Conservation (phyloP, 2,888 invertebrate genomes). For the Anarsia innoxiella region DNA sequence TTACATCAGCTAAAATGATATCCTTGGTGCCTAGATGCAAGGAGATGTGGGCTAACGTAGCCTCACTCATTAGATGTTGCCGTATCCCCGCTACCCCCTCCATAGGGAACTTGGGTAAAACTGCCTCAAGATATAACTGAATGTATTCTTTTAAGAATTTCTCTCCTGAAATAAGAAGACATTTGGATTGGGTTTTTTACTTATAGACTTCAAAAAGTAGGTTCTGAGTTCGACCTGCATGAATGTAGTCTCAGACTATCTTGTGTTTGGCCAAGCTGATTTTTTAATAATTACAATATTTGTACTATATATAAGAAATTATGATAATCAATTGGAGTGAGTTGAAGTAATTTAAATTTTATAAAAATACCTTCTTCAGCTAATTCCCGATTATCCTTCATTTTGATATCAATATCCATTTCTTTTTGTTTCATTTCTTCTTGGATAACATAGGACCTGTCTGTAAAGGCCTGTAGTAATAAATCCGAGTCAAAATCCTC, state of each 20-base stretch:
- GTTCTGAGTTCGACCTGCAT: no score
- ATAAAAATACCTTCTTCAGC: conserved; percentile 71
- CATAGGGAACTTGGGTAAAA: conserved; percentile 82
- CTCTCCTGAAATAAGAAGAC: conserved; percentile 70
- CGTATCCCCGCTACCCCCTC: conserved; percentile 83
- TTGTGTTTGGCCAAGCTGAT: no score
- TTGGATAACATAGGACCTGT: conserved; percentile 83
- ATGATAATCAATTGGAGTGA: no score
- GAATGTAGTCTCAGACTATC: no score
- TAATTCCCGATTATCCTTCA: conserved; percentile 81
- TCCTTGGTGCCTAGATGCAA: conserved; percentile 87
- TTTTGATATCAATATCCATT: conserved; percentile 80
- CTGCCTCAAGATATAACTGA: conserved; percentile 79
- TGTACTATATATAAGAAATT: no score
- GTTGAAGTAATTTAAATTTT: no score
- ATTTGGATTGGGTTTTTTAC: no score
- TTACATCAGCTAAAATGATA: conserved; percentile 84
- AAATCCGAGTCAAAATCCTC: conserved; percentile 85
- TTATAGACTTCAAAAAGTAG: no score
- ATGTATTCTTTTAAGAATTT: conserved; percentile 79
- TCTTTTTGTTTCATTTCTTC: conserved; percentile 81
- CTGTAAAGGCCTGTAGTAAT: conserved; percentile 85
- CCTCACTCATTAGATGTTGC: conserved; percentile 78
- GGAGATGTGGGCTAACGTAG: conserved; percentile 82
- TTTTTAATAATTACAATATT: no score